phyloP scores from a whole-genome alignment of 2,797 vertebrate genomes.

The Hylomyscus alleni region DNA sequence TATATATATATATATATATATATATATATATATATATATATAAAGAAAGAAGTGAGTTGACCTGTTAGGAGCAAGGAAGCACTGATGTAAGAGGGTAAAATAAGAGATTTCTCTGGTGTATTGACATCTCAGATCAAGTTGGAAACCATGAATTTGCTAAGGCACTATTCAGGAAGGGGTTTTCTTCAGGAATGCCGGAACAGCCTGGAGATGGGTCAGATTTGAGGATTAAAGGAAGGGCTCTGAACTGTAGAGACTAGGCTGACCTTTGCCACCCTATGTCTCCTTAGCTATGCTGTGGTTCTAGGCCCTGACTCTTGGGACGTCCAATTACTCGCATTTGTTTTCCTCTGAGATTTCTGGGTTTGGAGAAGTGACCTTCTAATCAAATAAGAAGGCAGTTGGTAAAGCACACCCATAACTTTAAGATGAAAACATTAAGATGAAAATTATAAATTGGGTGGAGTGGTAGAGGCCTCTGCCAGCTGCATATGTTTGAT shows the following conservation, averaged over 20 bases:
- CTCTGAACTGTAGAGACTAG: neutral
- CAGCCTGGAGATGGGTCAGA: neutral
- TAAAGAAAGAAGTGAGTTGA: neutral
- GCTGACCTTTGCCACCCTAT: neutral
- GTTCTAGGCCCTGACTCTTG: neutral
- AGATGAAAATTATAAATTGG: neutral
- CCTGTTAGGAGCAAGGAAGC: neutral
- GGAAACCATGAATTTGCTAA: slow-evolving; percentile 8
- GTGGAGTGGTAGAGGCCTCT: neutral
- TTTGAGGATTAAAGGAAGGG: neutral
- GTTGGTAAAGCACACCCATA: slow-evolving; percentile 26
- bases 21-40: no score
- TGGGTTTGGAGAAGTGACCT: neutral
- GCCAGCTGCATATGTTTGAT: neutral
- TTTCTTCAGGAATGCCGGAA: slow-evolving; percentile 10
- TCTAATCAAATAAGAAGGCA: neutral
- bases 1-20: neutral
- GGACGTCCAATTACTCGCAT: neutral
- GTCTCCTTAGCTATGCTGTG: neutral
- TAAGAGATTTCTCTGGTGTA: neutral
- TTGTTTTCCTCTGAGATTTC: neutral
- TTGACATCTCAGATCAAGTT: neutral
- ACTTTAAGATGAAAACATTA: slow-evolving; percentile 43
- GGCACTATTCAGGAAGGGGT: neutral
- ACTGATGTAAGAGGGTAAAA: neutral